Base-by-base conservation (phyloP, 2,888 invertebrate species). In the Pterostichus niger region DNA sequence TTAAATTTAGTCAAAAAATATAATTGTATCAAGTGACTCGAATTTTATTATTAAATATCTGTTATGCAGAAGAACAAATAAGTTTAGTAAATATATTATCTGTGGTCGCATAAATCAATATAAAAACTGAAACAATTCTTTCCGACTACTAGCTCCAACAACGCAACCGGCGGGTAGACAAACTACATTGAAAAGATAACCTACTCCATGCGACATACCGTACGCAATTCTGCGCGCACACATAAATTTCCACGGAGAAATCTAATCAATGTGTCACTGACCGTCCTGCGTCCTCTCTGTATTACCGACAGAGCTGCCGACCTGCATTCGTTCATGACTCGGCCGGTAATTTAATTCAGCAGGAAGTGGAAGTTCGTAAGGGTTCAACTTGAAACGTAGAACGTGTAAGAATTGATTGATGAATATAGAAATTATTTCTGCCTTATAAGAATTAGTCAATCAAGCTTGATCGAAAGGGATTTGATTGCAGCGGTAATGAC, bases 231-330 rank as follows among this genome's bases (percentile, higher is more conserved):
- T 13, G 40, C 33, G 64, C 64, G 11, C 59, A 33, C 1, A 64
- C 64, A 64, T 64, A 64, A 33, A 64, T 64, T 59, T 24, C 31
- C 59, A 59, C 24, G 17, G 17, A 10, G 40, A 2, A 64, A 64
- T 64, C 35, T 33, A 64, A 64, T 64, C 64, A 64, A 64, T 64
- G 64, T 64, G 64, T 64, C 64, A 64, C 64, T 64, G 64, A 64
- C 64, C 64, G 64, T 64, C 33, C 35, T 13, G 11, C 35, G 5
- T 13, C 33, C n/a, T n/a, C 35, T 6, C 35, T 64, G 31, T 11
- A 31, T 35, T 64, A 64, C 64, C 64, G 64, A 35, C 64, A 6
- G 11, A 10, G 59, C 31, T 5, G 0, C 24, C 13, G 33, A 9
- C 54, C 54, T 54, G 54, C 54, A n/a, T 40, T 15, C 54, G 10